Percentiles rank a stretch among this genome's conserved stretches.
Evolutionary conservation across 35 echinoderm and acorn worm genomes (phyloP).

Genomic region (Chiridota heheva): DNA sequence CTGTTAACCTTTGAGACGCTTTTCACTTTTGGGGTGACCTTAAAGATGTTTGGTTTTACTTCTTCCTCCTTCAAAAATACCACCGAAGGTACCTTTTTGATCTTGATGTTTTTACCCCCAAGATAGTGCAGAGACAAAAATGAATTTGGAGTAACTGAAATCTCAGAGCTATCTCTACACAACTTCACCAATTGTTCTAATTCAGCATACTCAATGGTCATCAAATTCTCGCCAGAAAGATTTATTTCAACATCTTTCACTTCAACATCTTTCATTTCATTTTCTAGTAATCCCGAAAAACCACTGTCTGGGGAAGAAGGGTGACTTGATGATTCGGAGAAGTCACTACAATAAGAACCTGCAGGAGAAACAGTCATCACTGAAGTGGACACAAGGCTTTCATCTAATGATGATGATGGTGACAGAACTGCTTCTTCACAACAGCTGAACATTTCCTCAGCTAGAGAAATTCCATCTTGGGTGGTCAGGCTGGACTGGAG

Average conservation of each 20-base stretch:
- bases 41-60: slow-evolving; percentile 5
- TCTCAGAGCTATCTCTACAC: not conserved
- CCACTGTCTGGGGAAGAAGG: slow-evolving; percentile 9
- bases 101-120: not conserved
- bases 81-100: not conserved
- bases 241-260: not conserved
- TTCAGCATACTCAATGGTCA: too few relatives aligned
- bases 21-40: slow-evolving; percentile 66
- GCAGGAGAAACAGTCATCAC: slow-evolving; percentile 54
- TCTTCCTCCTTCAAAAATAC: not conserved
- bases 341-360: slow-evolving; percentile 12
- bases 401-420: slow-evolving; percentile 40
- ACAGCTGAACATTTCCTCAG: slow-evolving; percentile 44
- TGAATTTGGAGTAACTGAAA: not conserved
- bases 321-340: not conserved
- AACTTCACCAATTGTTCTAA: not conserved
- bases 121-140: slow-evolving; percentile 2
- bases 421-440: slow-evolving; percentile 18
- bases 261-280: too few relatives aligned
- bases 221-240: too few relatives aligned
- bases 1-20: slow-evolving; percentile 53
- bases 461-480: slow-evolving; percentile 19
- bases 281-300: too few relatives aligned
- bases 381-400: slow-evolving; percentile 17
- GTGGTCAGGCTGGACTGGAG: not conserved